Conservation (phyloP, 2,888 invertebrate genomes). For the Penaeus monodon region DNA sequence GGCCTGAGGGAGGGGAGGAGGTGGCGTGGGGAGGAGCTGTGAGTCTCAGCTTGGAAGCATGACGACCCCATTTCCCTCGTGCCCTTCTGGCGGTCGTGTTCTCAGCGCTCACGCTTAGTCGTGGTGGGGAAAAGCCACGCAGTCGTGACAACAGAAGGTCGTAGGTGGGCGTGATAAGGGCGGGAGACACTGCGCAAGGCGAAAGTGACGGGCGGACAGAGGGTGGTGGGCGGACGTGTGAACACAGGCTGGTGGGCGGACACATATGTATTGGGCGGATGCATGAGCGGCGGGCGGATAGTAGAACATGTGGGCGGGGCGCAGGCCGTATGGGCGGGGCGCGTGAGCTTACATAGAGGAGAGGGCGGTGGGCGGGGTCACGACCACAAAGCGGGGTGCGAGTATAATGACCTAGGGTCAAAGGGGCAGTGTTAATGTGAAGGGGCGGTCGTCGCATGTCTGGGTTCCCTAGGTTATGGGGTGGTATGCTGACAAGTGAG, state of each 20-base stretch:
- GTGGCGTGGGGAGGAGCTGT: no score
- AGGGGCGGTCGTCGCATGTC: constrained; percentile 24
- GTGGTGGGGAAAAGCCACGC: constrained; percentile 9
- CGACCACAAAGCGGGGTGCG: constrained; percentile 21
- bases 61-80: no score
- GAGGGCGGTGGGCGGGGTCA: constrained; percentile 28
- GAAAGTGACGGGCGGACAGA: constrained; percentile 43
- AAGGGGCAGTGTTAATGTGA: background rate
- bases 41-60: no score
- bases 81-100: background rate
- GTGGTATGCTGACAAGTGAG: no score
- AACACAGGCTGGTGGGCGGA: constrained; percentile 62
- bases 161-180: constrained; percentile 21
- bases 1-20: no score
- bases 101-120: background rate
- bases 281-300: constrained; percentile 52
- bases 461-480: background rate
- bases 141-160: constrained; percentile 8
- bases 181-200: constrained; percentile 38
- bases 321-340: constrained; percentile 39
- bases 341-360: constrained; percentile 32
- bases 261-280: constrained; percentile 48
- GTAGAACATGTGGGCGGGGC: constrained; percentile 17
- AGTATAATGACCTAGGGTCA: background rate
- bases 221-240: constrained; percentile 57